Conservation (phyloP, 2,113 vertebrate species). For the Notiomystis cincta region DNA sequence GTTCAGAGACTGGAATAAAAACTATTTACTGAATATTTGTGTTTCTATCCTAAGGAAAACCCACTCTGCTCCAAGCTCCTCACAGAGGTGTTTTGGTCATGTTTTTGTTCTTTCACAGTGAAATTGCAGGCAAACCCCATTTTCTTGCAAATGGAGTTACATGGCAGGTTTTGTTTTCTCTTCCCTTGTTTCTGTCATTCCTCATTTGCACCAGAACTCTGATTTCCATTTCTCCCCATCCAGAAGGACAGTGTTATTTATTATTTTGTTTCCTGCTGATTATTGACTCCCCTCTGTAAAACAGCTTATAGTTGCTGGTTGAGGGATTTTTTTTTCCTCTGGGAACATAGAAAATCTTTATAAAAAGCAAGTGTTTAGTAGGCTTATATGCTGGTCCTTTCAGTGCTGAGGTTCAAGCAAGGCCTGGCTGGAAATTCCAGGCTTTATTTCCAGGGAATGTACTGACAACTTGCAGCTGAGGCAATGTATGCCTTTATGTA, state of each 20-base stretch:
- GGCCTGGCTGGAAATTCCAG: background rate
- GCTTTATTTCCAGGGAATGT: background rate
- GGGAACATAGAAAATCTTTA: background rate
- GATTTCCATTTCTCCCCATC: slow-evolving; percentile 43
- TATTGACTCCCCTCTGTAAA: slow-evolving; percentile 29
- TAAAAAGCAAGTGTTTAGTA: slow-evolving; percentile 21
- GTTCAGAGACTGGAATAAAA: background rate
- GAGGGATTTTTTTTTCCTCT: background rate
- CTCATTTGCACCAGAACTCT: slow-evolving; percentile 51
- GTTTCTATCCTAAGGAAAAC: background rate
- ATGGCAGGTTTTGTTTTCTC: background rate
- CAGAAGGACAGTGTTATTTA: slow-evolving; percentile 40
- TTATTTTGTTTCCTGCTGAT: slow-evolving; percentile 50
- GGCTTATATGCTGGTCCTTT: background rate
- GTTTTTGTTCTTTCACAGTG: background rate
- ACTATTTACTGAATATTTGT: background rate
- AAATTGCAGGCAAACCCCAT: slow-evolving; percentile 12
- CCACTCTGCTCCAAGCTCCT: background rate
- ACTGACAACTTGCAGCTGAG: background rate
- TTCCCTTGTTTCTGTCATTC: slow-evolving; percentile 31
- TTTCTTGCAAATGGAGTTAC: slow-evolving; percentile 48
- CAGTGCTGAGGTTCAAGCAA: background rate
- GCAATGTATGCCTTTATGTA: background rate
- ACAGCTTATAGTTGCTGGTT: background rate
- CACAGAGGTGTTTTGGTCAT: background rate